Base-by-base conservation (phyloP, 2,113 vertebrate species). In the Isurus oxyrinchus region DNA sequence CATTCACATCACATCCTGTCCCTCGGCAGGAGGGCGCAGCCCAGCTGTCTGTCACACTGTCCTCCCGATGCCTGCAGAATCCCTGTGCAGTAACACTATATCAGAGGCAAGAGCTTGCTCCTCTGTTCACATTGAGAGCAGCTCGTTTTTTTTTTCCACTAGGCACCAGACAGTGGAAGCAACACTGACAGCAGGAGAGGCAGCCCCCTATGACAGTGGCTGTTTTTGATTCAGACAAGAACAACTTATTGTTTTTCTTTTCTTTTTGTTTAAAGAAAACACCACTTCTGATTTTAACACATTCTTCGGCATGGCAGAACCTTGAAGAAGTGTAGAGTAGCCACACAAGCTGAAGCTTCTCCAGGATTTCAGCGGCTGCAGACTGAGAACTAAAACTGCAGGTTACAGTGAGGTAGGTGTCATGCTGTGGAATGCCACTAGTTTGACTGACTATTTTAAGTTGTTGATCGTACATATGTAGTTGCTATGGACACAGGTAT, bases 1-100 rank as follows among this genome's bases (percentile, higher is more conserved):
- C 94, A 95, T 95, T 95, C 94, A 95, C 66, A 72, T 95, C 94
- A 95, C 94, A 72, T 95, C 94, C 94, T 95, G 94, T 95, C 66
- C 66, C 94, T 67, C 63, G 66, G 67, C 63, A 55, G 67, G 66
- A 72, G 94, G 94, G 94, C 66, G 63, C 94, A 95, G 63, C 67
- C 40, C 67, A 72, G 27, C 93, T 72, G 40, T 95, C 94, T 95
- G 66, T 95, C 94, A 72, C 66, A 35, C 44, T 72, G 23, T 72
- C 94, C 94, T 72, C 94, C 49, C 16, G 61, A 95, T 95, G 94
- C 94, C 66, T 95, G 94, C 67, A 95, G 66, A 95, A 95, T 72
- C 94, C 27, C 94, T 55, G 66, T 35, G 94, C 94, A 76, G 66
- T 95, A 72, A 95, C 63, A 55, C 94, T 72, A 72, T 69, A 95